These are phyloP conservation scores for Phoeniculus purpureus DNA, from an alignment of 2,797 vertebrate genomes.

Conservation along the genomic window DNA sequence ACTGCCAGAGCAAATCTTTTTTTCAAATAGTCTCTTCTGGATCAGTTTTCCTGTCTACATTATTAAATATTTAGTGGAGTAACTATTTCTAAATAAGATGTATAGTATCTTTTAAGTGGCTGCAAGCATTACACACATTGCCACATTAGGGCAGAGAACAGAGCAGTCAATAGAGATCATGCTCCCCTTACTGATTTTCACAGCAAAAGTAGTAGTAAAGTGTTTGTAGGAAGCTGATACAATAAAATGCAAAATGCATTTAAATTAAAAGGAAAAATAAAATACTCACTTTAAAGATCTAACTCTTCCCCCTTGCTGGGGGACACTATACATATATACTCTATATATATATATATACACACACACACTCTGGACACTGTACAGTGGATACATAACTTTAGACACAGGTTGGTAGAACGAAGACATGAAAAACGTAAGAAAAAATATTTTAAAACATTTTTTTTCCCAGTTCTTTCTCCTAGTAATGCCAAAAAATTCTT, in stretches of 20 bases:
- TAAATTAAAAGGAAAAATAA: not conserved
- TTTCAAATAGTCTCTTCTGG: not conserved
- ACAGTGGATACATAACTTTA: not conserved
- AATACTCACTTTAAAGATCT: not conserved
- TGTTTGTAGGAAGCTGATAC: not conserved
- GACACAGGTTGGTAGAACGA: not conserved
- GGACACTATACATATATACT: no score
- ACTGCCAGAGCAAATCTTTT: not conserved
- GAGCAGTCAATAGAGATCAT: not conserved
- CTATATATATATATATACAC: no score
- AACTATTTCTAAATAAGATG: not conserved
- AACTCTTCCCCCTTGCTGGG: not conserved
- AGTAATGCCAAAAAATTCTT: not conserved
- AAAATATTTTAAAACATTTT: not conserved
- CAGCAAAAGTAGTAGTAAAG: not conserved
- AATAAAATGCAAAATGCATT: not conserved
- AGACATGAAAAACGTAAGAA: not conserved
- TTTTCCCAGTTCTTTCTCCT: not conserved
- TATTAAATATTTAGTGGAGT: not conserved
- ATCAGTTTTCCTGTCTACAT: not conserved
- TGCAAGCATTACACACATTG: not conserved
- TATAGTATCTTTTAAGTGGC: not conserved
- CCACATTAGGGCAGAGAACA: not conserved
- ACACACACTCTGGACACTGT: not conserved
- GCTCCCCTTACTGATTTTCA: not conserved